A percentile compares a stretch with the other conserved stretches of the same genome.
Conservation (phyloP, 2,113 vertebrate species). For the Atractosteus spatula region DNA sequence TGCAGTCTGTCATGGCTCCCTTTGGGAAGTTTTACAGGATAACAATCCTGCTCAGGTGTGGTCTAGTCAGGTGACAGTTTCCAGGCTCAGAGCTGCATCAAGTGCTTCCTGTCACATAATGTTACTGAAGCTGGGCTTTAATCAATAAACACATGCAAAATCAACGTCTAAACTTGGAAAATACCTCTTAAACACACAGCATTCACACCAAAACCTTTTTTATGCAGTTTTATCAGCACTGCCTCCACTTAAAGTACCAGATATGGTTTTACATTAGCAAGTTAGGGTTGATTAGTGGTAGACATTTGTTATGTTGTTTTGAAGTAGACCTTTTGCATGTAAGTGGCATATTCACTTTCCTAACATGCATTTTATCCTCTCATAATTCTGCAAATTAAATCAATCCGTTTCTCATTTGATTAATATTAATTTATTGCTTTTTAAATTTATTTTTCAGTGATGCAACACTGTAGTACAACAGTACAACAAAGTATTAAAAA, state of each 20-base stretch:
- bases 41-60: constrained; percentile 74
- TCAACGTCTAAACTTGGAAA: constrained; percentile 81
- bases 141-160: constrained; percentile 79
- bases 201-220: constrained; percentile 63
- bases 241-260: no score
- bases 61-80: constrained; percentile 68
- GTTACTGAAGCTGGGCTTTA: constrained; percentile 72
- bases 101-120: constrained; percentile 83
- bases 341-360: background rate
- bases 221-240: no score
- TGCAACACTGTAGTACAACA: no score
- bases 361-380: background rate
- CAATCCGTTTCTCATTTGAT: no score
- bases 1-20: constrained; percentile 73
- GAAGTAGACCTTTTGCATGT: background rate
- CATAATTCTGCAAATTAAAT: background rate
- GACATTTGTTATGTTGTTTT: background rate
- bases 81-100: constrained; percentile 78
- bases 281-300: no score
- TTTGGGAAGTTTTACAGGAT: constrained; percentile 75
- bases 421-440: no score
- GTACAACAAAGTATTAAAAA: no score
- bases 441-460: no score
- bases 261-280: no score
- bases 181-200: constrained; percentile 78